Conservation (phyloP, 2,888 invertebrate genomes). For the Chloromyia formosa region DNA sequence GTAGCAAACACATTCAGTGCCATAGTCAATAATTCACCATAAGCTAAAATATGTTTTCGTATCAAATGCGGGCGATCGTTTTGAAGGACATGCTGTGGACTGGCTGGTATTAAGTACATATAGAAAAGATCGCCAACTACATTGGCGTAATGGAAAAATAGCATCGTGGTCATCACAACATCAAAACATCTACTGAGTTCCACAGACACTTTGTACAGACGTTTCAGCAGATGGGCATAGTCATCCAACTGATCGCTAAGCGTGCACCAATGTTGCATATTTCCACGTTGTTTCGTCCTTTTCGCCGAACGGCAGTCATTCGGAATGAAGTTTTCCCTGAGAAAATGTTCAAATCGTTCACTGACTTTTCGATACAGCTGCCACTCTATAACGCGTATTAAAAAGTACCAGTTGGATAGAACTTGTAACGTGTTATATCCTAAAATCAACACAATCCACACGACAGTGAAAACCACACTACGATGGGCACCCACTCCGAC, state of each 20-base stretch:
- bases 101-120: neutral
- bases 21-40: neutral
- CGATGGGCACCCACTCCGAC: neutral
- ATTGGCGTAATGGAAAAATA: neutral
- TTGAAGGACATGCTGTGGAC: neutral
- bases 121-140: neutral
- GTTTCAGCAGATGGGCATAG: neutral
- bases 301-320: neutral
- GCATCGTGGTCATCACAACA: no score
- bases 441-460: neutral
- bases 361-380: neutral
- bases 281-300: neutral
- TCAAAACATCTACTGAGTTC: neutral
- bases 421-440: neutral
- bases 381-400: neutral
- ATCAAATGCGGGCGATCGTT: neutral
- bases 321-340: neutral
- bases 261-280: neutral
- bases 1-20: neutral
- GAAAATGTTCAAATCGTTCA: neutral
- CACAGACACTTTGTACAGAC: neutral
- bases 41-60: neutral
- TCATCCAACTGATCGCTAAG: neutral
- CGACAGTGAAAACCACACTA: neutral
- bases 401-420: constrained; percentile 16